Conservation (phyloP, 2,797 vertebrate genomes). For the Vespertilio murinus region DNA sequence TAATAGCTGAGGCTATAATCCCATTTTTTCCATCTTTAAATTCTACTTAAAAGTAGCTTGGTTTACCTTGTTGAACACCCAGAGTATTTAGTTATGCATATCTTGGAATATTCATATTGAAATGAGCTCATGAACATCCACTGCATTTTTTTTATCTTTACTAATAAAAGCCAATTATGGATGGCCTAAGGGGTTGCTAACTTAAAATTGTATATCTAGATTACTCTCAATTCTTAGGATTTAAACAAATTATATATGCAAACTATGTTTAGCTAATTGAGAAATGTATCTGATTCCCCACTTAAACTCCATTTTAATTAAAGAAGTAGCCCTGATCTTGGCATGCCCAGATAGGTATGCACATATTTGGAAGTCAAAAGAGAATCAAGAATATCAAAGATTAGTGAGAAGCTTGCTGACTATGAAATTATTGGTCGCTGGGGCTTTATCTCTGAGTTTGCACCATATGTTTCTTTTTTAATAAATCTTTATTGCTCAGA, state of each 20-base stretch:
- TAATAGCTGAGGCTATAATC: not conserved
- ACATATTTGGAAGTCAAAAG: slow-evolving; percentile 71
- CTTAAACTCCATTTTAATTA: slow-evolving; percentile 79
- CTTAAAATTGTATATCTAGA: not conserved
- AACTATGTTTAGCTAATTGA: slow-evolving; percentile 62
- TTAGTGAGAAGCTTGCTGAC: slow-evolving; percentile 84
- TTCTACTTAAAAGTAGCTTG: not conserved
- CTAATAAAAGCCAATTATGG: not conserved
- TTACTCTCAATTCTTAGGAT: not conserved
- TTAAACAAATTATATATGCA: not conserved
- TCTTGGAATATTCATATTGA: not conserved
- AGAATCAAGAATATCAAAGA: slow-evolving; percentile 86
- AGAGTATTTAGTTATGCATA: not conserved
- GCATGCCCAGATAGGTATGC: slow-evolving; percentile 75
- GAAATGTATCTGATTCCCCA: slow-evolving; percentile 43
- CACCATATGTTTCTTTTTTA: slow-evolving; percentile 14
- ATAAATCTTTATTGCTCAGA: too few species aligned
- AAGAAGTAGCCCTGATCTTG: slow-evolving; percentile 75
- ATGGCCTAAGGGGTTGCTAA: not conserved
- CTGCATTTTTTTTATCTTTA: not conserved
- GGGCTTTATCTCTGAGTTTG: slow-evolving; percentile 84
- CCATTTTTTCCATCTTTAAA: not conserved
- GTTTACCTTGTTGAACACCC: not conserved
- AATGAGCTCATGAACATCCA: not conserved
- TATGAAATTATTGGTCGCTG: slow-evolving; percentile 91